These are phyloP conservation scores for Drosophila emarginata DNA, from an alignment of 2,888 invertebrate species.

Conservation along the genomic window DNA sequence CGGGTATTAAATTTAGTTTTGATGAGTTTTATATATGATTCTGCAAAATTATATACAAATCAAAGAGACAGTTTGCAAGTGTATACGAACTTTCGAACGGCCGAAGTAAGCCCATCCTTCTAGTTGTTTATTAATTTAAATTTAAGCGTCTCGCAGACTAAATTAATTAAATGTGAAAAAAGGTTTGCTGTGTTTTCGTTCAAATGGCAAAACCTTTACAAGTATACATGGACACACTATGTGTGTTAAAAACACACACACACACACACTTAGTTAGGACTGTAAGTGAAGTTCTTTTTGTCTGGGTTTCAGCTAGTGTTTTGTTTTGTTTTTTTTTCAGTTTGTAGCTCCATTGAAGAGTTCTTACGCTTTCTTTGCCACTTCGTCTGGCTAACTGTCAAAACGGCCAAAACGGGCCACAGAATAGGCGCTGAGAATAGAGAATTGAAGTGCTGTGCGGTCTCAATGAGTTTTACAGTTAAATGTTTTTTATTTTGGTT, in stretches of 20 bases:
- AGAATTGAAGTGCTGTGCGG: conserved; percentile 36
- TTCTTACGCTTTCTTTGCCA: conserved; percentile 17
- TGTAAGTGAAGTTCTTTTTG: conserved; percentile 11
- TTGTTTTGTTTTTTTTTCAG: neutral
- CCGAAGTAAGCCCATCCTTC: too few species aligned
- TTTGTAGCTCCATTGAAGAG: conserved; percentile 10
- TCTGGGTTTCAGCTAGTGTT: neutral
- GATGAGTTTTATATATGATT: too few species aligned
- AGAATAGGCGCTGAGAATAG: conserved; percentile 4
- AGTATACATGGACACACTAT: neutral
- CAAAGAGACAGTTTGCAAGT: too few species aligned
- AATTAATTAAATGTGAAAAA: neutral
- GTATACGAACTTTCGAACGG: too few species aligned
- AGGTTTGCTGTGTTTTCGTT: neutral
- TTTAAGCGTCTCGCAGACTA: neutral
- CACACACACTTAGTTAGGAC: neutral
- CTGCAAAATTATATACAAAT: too few species aligned
- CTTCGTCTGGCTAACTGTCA: conserved; percentile 15
- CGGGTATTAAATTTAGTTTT: too few species aligned
- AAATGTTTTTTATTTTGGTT: conserved; percentile 41
- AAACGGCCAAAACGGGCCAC: conserved; percentile 14
- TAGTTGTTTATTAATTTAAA: neutral
- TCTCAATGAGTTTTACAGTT: conserved; percentile 48
- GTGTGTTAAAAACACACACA: neutral
- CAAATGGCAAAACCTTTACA: neutral